phyloP scores from a whole-genome alignment of 1,140 invertebrate species.

The Polypedilum pembai region DNA sequence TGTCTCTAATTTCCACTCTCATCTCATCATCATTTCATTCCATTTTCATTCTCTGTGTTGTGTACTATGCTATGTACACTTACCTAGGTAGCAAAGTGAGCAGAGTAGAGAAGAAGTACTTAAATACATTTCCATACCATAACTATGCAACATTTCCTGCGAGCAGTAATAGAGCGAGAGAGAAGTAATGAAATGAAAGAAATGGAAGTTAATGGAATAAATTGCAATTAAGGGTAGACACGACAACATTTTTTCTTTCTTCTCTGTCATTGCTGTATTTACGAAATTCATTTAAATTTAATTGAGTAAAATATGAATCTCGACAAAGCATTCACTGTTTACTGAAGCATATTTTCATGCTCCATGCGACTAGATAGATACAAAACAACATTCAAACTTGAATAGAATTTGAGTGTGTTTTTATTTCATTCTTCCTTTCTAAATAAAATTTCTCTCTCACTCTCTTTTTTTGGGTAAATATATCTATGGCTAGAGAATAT shows the following conservation, averaged over 20 bases:
- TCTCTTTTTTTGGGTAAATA: neutral
- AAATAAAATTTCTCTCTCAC: neutral
- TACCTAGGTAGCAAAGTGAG: no score
- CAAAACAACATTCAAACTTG: no score
- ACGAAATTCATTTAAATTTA: neutral
- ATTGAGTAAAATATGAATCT: conserved; percentile 3
- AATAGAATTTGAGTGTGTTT: neutral
- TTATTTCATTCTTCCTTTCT: neutral
- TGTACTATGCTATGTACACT: no score
- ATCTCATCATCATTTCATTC: conserved; percentile 12
- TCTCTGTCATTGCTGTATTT: neutral
- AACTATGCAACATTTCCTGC: neutral
- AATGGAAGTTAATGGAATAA: neutral
- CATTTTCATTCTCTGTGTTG: no score
- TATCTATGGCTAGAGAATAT: no score
- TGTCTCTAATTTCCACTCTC: conserved; percentile 11
- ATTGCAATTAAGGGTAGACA: conserved; percentile 9
- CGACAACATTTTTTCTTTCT: neutral
- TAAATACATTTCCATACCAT: conserved; percentile 1
- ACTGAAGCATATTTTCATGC: conserved; percentile 12
- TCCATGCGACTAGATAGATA: neutral
- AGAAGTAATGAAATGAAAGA: neutral
- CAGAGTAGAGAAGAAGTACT: neutral
- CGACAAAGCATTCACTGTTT: neutral
- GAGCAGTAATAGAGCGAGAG: neutral